Evolutionary conservation across 2,888 invertebrate species (phyloP), one percentile per base, ranked within the genome.

Genomic region (Lamellibrachia satsuma): DNA sequence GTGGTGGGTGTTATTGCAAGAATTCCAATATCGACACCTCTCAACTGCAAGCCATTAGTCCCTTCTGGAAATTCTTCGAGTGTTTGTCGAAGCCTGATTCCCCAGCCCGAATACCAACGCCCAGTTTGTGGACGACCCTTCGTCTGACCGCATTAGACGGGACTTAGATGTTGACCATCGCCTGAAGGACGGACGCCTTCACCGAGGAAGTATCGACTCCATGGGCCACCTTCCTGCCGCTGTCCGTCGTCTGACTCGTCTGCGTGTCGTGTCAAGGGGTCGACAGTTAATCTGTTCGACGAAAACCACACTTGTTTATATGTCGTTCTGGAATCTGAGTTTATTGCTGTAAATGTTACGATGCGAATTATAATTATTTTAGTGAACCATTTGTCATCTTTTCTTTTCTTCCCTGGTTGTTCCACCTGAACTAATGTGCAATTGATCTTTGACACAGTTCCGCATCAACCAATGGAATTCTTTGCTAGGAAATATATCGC

Each of bases 121-220:
- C 75, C 75, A 75, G 2, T 75, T 15, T 75, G 75, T 75, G 75
- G 75, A 6, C 4, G 75, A 75, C 75, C 60, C 75, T 75, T 75
- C 75, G 22, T 4, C 75, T 75, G 75, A 6, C 75, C 75, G 22
- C 75, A 75, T 11, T 22, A 75, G 75, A 22, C 75, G 75, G 2
- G 75, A 15, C 75, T 75, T 75, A 75, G 75, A 75, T 75, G 75
- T 75, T 75, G 75, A 75, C 75, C 75, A 75, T 75, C 75, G 75
- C 75, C 75, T n/a, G 75, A 75, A n/a, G 75, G n/a, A 3, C 6
- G 75, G 75, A 75, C 75, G 75, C n/a, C n/a, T 75, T 15, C 15
- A n/a, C n/a, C 75, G 0, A 39, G 75, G 75, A 4, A 22, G 22
- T 15, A n/a, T 75, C 6, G 22, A 22, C n/a, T 22, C 75, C 75